Evolutionary conservation across 2,797 vertebrate species (phyloP).

Genomic region (Acridotheres tristis): DNA sequence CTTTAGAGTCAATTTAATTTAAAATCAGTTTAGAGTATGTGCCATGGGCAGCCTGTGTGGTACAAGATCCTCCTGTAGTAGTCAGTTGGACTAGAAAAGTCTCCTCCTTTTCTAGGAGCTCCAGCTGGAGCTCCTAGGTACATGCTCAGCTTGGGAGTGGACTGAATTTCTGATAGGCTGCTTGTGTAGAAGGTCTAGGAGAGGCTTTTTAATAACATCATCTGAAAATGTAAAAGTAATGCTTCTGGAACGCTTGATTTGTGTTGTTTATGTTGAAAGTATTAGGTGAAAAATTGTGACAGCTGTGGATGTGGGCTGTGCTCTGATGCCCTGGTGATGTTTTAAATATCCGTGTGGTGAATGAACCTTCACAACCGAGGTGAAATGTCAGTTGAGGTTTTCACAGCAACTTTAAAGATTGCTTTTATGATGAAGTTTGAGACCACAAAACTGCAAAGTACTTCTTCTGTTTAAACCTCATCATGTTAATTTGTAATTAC

Average conservation of each 20-base stretch:
- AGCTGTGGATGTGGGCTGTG: neutral
- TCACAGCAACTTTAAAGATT: neutral
- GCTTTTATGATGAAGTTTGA: neutral
- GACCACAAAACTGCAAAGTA: neutral
- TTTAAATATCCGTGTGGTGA: neutral
- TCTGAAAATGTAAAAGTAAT: neutral
- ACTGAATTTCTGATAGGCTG: neutral
- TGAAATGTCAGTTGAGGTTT: neutral
- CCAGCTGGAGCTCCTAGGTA: neutral
- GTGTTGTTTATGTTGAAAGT: neutral
- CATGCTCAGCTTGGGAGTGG: neutral
- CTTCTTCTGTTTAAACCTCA: neutral
- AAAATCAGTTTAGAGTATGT: neutral
- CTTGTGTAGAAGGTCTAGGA: neutral
- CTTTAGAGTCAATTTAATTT: too few species aligned
- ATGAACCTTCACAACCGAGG: neutral
- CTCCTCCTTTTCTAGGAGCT: neutral
- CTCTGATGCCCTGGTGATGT: neutral
- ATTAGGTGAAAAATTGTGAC: neutral
- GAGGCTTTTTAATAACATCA: neutral
- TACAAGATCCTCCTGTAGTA: neutral
- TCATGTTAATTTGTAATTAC: slow-evolving; percentile 4
- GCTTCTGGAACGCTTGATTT: neutral
- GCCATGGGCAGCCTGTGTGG: neutral
- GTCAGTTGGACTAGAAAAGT: too few species aligned